phyloP scores from a whole-genome alignment of 2,797 vertebrate genomes.

The Kryptolebias ocellatus region DNA sequence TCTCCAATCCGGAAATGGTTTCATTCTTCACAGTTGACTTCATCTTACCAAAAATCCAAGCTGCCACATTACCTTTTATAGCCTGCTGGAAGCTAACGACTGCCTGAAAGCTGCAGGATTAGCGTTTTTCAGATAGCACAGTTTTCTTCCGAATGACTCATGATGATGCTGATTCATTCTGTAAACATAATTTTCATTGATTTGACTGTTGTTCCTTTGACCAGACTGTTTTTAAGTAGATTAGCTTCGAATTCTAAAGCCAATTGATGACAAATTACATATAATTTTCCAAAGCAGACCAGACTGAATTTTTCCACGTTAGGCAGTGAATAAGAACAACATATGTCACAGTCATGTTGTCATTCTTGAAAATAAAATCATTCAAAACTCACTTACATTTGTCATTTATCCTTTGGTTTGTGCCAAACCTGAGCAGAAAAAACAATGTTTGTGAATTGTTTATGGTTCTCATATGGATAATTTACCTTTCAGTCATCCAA shows the following conservation, averaged over 20 bases:
- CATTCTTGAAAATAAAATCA: not conserved
- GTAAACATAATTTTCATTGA: slow-evolving; percentile 16
- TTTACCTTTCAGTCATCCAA: not conserved
- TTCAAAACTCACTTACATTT: not conserved
- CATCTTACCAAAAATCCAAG: slow-evolving; percentile 35
- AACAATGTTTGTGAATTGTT: too few relatives aligned
- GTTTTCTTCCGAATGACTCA: slow-evolving; percentile 42
- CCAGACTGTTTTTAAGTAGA: not conserved
- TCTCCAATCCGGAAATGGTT: not conserved
- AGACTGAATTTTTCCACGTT: not conserved
- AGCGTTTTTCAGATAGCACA: slow-evolving; percentile 12
- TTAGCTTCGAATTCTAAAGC: not conserved
- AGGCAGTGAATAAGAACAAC: not conserved
- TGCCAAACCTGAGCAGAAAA: not conserved
- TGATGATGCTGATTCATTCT: slow-evolving; percentile 24
- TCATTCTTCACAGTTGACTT: slow-evolving; percentile 48
- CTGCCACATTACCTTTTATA: slow-evolving; percentile 57
- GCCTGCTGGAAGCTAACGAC: slow-evolving; percentile 4
- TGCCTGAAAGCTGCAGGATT: not conserved
- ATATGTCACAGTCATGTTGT: not conserved
- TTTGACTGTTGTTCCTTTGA: not conserved
- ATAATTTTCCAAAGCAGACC: not conserved
- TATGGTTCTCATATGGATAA: not conserved
- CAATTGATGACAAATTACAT: not conserved
- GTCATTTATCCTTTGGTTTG: not conserved